Evolutionary conservation across 2,888 invertebrate species (phyloP), one percentile per base, ranked within the genome.

Genomic region (Poecilus cupreus): DNA sequence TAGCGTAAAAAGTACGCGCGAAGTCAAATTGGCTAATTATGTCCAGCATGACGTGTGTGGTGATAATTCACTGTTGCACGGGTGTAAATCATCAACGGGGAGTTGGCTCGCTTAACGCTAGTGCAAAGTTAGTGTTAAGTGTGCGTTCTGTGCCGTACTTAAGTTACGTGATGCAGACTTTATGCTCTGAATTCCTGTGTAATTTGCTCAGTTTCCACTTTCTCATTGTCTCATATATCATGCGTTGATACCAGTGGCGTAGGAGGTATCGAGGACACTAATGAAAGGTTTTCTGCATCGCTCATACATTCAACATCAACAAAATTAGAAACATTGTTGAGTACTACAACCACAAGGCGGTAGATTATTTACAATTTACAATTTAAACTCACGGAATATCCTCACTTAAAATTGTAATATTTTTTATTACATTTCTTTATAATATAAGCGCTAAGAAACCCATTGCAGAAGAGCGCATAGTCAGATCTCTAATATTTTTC

Each of bases 191-290:
- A 78, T 78, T 78, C 78, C 78, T 24, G 26, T 22, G 46, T 78
- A 78, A 78, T 78, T 78, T 78, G 60, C 26, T 26, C 64, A 78
- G 78, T 78, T 78, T 78, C 78, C 78, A 78, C 78, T 78, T 78
- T 78, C 78, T 49, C 78, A 64, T 64, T 13, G 39, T 16, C 64
- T 49, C 64, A 64, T 78, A 64, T 64, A 20, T 46, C 46, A 20
- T 46, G 72, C 22, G 32, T 32, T 32, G 32, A 32, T 32, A 32
- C 32, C 32, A 20, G 46, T 46, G 72, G 49, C 22, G 43, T 32
- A 37, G 64, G 37, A 32, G 60, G 60, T 60, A 13, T 43, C 24
- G 60, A 60, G 60, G 60, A 60, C 26, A 60, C 60, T 24, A 24
- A 26, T 60, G 54, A 54, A 54, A 54, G 54, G 54, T 32, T 32